Conservation (phyloP, 2,888 invertebrate genomes). For the Sesia bembeciformis region DNA sequence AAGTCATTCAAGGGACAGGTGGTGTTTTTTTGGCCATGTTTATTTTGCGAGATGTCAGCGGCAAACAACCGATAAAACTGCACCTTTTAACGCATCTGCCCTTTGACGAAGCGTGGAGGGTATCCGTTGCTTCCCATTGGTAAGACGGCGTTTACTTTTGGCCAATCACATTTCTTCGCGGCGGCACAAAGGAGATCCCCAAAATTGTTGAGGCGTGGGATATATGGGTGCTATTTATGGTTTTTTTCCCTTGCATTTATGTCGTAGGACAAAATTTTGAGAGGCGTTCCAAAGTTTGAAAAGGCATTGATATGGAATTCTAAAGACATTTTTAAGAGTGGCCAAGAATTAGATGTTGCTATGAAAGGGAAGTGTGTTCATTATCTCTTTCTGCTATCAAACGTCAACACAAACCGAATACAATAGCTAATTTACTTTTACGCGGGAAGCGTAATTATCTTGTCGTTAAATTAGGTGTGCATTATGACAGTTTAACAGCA, state of each 20-base stretch:
- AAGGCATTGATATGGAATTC: no score
- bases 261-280: conserved; percentile 4
- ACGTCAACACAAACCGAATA: no score
- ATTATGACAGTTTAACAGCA: no score
- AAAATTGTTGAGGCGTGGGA: conserved; percentile 18
- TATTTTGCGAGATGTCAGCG: conserved; percentile 23
- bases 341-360: no score
- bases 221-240: conserved; percentile 13
- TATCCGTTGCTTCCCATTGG: conserved; percentile 47
- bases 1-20: conserved; percentile 24
- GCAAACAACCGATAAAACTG: conserved; percentile 33
- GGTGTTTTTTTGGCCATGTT: conserved; percentile 26
- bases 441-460: no score
- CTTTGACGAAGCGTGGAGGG: conserved; percentile 27
- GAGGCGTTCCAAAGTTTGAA: neutral
- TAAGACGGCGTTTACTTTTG: conserved; percentile 17
- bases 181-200: conserved; percentile 35
- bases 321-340: no score
- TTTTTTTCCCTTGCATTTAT: conserved; percentile 9
- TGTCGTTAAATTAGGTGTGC: no score
- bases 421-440: no score
- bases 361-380: no score
- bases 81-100: conserved; percentile 52
- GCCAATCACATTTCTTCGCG: conserved; percentile 38
- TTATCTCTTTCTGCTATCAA: no score